Evolutionary conservation across 2,113 vertebrate species (phyloP), one percentile per base, ranked within the genome.

Genomic region (Catharus minimus): DNA sequence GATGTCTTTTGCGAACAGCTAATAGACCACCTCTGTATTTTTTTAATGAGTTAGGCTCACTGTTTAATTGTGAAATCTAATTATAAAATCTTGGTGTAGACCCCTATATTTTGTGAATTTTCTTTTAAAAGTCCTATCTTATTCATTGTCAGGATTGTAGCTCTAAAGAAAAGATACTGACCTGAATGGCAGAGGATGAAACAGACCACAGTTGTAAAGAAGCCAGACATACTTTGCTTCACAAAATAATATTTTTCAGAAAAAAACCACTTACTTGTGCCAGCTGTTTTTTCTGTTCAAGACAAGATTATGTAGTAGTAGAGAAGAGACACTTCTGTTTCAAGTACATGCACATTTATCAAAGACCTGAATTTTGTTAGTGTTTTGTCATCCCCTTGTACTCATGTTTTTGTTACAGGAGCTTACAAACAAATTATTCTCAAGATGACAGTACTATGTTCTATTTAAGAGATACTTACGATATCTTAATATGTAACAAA

Each of bases 1-100:
- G 97, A 97, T 71, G 74, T 93, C 86, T 97, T 97, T 97, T 91
- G 88, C 88, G 77, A 88, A 84, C 32, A 92, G 79, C 89, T 96
- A 91, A 95, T 64, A 91, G 41, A 75, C 61, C 81, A 65, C 77
- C 71, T 72, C 78, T 22, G 4, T 74, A 49, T 46, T 68, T 90
- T 93, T 72, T 94, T 81, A 72, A 74, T 96, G 68, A 79, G n/a
- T 36, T 56, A 58, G 30, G 17, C 71, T 96, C 52, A 44, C 73
- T 91, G 72, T 74, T 68, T 93, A 91, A 79, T 94, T 83, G 36
- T 89, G 85, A 86, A 74, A 95, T n/a, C 77, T 78, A 85, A 89
- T 96, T 92, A 43, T 86, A 89, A 92, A 82, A 49, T 58, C 8
- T 17, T 62, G 33, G 5, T 41, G 5, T 77, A 80, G 73, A 49